Evolutionary conservation across 2,888 invertebrate species (phyloP), one percentile per base, ranked within the genome.

Genomic region (Platycheirus albimanus): DNA sequence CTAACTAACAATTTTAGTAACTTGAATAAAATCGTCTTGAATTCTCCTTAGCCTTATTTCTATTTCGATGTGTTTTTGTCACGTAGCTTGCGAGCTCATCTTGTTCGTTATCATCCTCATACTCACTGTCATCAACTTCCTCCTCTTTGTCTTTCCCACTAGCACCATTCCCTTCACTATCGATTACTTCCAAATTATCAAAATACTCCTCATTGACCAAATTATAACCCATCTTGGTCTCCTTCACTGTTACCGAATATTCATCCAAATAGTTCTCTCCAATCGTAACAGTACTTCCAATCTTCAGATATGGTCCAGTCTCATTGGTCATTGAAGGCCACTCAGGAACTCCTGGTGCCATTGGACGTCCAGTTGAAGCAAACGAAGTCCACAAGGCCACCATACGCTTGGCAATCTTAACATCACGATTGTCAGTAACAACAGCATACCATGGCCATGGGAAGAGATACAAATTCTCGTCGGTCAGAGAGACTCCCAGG

Each of bases 391-490:
- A 91, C 6, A 90, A 79, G 0, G 88, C 86, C 0, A 93, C 89
- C 91, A 93, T 90, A 24, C 90, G 90, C 30, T 90, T 88, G 4
- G 92, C 91, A 11, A 92, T 87, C 85, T 87, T 88, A 6, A 89
- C 84, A 66, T 92, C 92, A 2, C 88, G 86, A 71, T 88, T 88
- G 64, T 90, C 88, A 41, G 90, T 87, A 0, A 89, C 70, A 28
- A 87, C 85, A 2, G 87, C 87, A 72, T 88, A 86, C 11, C 88
- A 86, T 2, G 91, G 90, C 89, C 89, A 91, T 20, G 91, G 90
- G 87, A 93, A 93, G 15, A 93, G 87, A 85, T 93, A 92, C 13
- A 93, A 90, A 47, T 93, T 90, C 77, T 94, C 93, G 80, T 93
- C 93, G 6, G 93, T 93, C 83, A 93, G 92, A 30, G 93, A 92